These are phyloP conservation scores for Mechanitis messenoides DNA, from an alignment of 2,888 invertebrate genomes.

Conservation along the genomic window DNA sequence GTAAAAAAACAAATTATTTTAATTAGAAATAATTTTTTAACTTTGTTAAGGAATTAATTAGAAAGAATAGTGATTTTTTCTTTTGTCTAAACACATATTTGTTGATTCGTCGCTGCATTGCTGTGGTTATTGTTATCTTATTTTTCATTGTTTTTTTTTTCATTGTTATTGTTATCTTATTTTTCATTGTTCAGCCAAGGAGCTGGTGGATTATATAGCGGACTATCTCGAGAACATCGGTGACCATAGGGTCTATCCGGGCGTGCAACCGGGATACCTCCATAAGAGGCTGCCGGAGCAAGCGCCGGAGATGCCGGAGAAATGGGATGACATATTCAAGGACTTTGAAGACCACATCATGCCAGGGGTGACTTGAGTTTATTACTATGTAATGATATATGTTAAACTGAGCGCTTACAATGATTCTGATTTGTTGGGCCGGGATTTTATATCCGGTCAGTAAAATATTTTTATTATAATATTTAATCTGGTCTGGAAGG, in stretches of 20 bases:
- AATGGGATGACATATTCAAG: conserved; percentile 92
- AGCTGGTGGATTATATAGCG: conserved; percentile 98
- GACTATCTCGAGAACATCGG: conserved; percentile 96
- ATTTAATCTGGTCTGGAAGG: too few relatives aligned
- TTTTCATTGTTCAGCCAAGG: conserved; percentile 88
- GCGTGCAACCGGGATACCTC: conserved; percentile 96
- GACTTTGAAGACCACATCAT: conserved; percentile 97
- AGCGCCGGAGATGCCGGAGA: conserved; percentile 91
- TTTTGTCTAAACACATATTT: too few relatives aligned
- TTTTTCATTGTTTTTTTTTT: background rate
- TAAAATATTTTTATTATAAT: too few relatives aligned
- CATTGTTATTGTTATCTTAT: background rate
- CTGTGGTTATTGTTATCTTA: too few relatives aligned
- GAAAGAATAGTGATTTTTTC: too few relatives aligned
- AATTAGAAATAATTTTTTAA: too few relatives aligned
- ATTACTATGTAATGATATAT: too few relatives aligned
- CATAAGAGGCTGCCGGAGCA: conserved; percentile 88
- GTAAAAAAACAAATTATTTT: too few relatives aligned
- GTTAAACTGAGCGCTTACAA: too few relatives aligned
- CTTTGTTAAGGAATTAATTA: too few relatives aligned
- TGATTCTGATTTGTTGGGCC: background rate
- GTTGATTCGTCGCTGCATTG: too few relatives aligned
- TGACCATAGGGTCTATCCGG: conserved; percentile 92
- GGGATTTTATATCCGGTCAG: background rate
- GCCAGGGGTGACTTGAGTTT: conserved; percentile 85